Base-by-base conservation (phyloP, 2,888 invertebrate genomes). In the Nomada fabriciana region DNA sequence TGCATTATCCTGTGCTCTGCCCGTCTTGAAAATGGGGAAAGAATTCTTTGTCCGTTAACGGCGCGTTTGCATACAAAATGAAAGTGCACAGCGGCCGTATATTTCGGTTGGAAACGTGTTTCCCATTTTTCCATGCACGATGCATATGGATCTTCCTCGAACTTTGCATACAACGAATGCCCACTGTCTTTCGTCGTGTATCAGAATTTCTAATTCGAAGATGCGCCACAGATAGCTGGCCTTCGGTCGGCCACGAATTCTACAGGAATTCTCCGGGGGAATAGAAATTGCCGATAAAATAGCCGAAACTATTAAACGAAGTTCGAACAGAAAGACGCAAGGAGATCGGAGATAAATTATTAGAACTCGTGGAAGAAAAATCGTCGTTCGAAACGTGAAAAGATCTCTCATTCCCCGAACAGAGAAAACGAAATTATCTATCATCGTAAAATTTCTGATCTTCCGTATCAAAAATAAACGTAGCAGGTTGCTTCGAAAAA, bases 171-270 rank as follows among this genome's bases (percentile, higher is more conserved):
- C 74, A 20, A 42, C 67, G 42, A 42, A 59, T 55, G 57, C 23
- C 43, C 63, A 20, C n/a, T 52, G 20, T 42, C 57, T 18, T 15
- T 47, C 47, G 0, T 13, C n/a, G 36, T 11, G 42, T 53, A 70
- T 69, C 64, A 53, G 79, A 57, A 69, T 79, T 79, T 70, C 79
- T 69, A 59, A 70, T 76, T 65, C 52, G n/a, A 55, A 47, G 43
- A 65, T 76, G 53, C 52, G 15, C 50, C 13, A 2, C 15, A 23
- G 59, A 76, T 52, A 65, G 11, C 1, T 36, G 0, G 23, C 10
- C 11, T n/a, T 20, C 57, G 53, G 15, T 5, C 18, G 11, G 11
- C 55, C n/a, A 55, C 23, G n/a, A 20, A 20, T 23, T 55, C n/a
- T n/a, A 18, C n/a, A 53, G 13, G 15, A 18, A 52, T 29, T n/a